A percentile compares a stretch with the other conserved stretches of the same genome.
These are phyloP conservation scores for Ailurus styani DNA, from an alignment of 2,113 vertebrate species.

Conservation along the genomic window DNA sequence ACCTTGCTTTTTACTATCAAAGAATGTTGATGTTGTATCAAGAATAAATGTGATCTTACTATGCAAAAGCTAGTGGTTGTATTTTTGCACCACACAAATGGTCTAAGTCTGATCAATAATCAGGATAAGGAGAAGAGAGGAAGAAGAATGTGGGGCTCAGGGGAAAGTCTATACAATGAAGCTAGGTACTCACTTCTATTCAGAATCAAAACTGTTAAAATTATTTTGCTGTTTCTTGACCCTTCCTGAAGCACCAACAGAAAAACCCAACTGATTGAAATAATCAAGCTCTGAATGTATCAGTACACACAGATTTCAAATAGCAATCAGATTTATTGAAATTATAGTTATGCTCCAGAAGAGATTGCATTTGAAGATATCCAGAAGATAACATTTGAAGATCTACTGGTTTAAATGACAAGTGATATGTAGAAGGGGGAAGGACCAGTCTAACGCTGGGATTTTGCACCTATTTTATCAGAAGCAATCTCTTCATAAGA, in stretches of 20 bases:
- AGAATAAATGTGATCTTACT: neutral
- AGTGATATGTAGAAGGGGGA: neutral
- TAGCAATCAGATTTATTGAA: neutral
- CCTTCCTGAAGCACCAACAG: neutral
- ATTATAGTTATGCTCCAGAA: neutral
- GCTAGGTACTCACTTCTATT: neutral
- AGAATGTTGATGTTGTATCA: neutral
- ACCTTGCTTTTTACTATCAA: neutral
- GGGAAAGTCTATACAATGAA: neutral
- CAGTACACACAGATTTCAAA: neutral
- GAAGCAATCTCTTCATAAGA: slow-evolving; percentile 12
- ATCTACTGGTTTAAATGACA: neutral
- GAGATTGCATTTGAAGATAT: neutral
- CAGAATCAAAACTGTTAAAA: neutral
- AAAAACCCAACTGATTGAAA: neutral
- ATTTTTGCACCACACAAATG: neutral
- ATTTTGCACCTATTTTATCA: neutral
- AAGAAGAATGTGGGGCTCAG: neutral
- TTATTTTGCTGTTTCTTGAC: neutral
- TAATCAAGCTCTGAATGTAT: neutral
- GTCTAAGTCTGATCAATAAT: neutral
- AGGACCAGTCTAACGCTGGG: neutral
- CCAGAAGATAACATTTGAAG: neutral
- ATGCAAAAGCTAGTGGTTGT: neutral
- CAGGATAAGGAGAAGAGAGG: neutral